These are phyloP conservation scores for Pseudococcus jackbeardsleyi DNA, from an alignment of 2,888 invertebrate genomes.

Conservation along the genomic window DNA sequence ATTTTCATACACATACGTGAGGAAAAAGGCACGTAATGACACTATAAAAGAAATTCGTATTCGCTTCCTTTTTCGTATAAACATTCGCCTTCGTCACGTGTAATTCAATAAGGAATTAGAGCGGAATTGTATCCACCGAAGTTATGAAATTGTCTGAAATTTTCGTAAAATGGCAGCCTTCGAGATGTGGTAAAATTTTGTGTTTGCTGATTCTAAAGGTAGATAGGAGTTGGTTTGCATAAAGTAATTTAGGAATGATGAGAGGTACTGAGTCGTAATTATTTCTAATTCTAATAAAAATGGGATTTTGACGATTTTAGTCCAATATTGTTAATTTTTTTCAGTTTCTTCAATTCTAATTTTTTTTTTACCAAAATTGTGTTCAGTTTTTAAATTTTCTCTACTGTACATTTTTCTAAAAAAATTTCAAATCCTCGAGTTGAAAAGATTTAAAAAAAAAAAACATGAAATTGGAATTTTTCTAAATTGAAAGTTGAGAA, in stretches of 20 bases:
- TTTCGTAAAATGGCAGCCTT: not conserved
- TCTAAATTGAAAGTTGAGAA: too few relatives aligned
- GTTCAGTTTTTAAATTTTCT: too few relatives aligned
- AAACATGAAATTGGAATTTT: too few relatives aligned
- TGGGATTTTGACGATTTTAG: too few relatives aligned
- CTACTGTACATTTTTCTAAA: too few relatives aligned
- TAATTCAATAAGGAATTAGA: constrained; percentile 2
- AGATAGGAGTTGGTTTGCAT: not conserved
- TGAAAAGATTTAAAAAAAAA: too few relatives aligned
- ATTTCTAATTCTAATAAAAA: too few relatives aligned
- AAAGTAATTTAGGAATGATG: not conserved
- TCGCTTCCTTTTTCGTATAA: not conserved
- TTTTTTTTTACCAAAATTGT: too few relatives aligned
- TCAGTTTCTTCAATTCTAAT: too few relatives aligned
- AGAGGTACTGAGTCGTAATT: too few relatives aligned
- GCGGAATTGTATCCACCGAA: not conserved
- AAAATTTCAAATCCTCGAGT: too few relatives aligned
- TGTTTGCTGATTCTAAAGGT: not conserved
- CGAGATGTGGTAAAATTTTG: not conserved
- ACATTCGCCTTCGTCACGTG: not conserved
- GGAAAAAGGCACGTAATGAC: not conserved
- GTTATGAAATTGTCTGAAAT: not conserved
- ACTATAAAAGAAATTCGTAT: not conserved
- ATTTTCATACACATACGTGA: not conserved
- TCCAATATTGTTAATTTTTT: too few relatives aligned